These are phyloP conservation scores for Liasis olivaceus DNA, from an alignment of 2,797 vertebrate species.

Conservation along the genomic window DNA sequence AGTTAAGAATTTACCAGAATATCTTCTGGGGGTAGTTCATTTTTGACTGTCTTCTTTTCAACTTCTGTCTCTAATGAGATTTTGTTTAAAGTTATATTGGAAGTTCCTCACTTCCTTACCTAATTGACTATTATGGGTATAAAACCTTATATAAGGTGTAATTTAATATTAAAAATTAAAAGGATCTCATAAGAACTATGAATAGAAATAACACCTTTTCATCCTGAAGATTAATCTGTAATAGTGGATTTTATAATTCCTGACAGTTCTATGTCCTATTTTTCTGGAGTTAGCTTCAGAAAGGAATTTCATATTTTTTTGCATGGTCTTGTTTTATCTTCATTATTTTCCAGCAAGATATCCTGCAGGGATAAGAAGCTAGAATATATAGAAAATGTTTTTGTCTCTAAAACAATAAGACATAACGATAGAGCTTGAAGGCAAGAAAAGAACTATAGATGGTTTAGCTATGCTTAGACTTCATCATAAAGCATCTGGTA, in stretches of 20 bases:
- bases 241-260: neutral
- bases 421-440: neutral
- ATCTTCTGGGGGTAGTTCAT: conserved; percentile 10
- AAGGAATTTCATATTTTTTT: neutral
- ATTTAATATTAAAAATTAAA: conserved; percentile 45
- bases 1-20: neutral
- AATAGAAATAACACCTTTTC: conserved; percentile 10
- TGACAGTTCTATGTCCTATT: neutral
- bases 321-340: neutral
- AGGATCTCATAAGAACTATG: conserved; percentile 17
- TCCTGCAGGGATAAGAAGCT: neutral
- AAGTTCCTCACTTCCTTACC: conserved; percentile 31
- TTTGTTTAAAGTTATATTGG: conserved; percentile 19
- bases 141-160: conserved; percentile 23
- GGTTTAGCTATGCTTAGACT: neutral
- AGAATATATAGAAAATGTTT: neutral
- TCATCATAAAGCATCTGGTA: neutral
- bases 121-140: conserved; percentile 14
- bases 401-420: neutral
- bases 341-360: neutral
- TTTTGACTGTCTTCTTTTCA: conserved; percentile 12
- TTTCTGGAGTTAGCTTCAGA: neutral
- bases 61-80: conserved; percentile 29
- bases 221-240: neutral
- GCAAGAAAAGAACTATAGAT: neutral